Percentiles rank a stretch among this genome's conserved stretches.
Conservation (phyloP, 2,113 vertebrate species). For the Pandion haliaetus region DNA sequence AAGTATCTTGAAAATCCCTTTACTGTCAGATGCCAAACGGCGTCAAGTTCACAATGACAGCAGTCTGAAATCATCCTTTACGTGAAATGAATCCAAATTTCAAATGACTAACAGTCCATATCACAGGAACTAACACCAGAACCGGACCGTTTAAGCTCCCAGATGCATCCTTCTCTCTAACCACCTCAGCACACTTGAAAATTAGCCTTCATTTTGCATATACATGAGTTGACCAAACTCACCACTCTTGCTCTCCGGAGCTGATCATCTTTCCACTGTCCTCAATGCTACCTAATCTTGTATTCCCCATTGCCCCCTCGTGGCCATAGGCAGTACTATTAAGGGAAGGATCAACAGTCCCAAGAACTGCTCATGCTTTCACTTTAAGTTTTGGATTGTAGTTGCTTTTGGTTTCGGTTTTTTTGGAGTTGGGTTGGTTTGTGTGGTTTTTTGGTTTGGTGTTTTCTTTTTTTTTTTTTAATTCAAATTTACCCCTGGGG, state of each 20-base stretch:
- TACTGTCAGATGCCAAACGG: neutral
- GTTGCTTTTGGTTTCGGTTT: neutral
- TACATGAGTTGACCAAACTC: no score
- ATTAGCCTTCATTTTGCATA: no score
- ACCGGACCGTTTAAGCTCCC: neutral
- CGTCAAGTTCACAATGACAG: neutral
- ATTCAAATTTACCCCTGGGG: neutral
- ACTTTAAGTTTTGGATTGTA: neutral
- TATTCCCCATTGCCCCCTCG: neutral
- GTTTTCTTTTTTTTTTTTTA: neutral
- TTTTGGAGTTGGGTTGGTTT: neutral
- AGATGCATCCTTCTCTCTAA: neutral
- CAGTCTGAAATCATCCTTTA: neutral
- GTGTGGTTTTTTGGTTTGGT: neutral
- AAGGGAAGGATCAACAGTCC: no score
- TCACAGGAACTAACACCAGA: neutral
- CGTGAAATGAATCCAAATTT: neutral
- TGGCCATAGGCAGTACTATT: neutral
- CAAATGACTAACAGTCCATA: neutral
- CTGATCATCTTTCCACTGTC: rapidly evolving
- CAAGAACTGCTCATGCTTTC: neutral
- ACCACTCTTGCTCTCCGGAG: rapidly evolving
- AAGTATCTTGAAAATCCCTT: neutral
- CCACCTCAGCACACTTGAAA: neutral
- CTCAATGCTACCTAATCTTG: rapidly evolving